Percentiles rank a stretch among this genome's conserved stretches.
Conservation (phyloP, 2,113 vertebrate genomes). For the Tyrannus savana region DNA sequence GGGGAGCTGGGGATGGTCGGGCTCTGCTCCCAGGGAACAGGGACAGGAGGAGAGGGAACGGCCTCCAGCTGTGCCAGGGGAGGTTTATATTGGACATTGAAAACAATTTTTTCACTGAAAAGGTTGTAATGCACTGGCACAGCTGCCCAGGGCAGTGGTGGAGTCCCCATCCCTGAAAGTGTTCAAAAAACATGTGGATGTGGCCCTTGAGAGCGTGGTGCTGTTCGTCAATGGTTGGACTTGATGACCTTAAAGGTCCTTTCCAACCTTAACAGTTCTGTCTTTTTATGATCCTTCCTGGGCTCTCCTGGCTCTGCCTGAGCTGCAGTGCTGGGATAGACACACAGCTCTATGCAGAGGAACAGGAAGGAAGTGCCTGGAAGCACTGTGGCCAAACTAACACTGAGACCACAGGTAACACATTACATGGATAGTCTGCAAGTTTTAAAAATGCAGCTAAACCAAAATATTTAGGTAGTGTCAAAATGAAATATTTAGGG, state of each 20-base stretch:
- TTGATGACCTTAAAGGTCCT: neutral
- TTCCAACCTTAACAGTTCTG: neutral
- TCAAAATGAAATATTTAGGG: neutral
- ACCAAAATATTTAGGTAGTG: neutral
- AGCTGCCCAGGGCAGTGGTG: neutral
- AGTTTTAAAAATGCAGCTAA: neutral
- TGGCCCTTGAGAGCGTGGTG: neutral
- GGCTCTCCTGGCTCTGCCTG: neutral
- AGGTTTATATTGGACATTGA: accelerated
- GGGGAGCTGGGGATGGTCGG: neutral
- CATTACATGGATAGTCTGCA: neutral
- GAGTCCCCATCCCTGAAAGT: neutral
- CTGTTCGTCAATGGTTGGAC: neutral
- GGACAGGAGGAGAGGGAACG: neutral
- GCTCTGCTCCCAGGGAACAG: neutral
- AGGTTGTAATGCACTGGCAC: neutral
- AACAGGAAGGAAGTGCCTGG: neutral
- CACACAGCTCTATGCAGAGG: neutral
- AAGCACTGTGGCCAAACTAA: neutral
- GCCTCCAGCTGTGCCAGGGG: neutral
- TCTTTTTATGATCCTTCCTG: neutral
- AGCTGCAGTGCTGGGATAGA: accelerated
- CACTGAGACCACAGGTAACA: neutral
- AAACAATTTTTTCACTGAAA: neutral
- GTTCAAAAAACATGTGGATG: neutral